Conservation (phyloP, 2,797 vertebrate genomes). For the Cirrhinus molitorella region DNA sequence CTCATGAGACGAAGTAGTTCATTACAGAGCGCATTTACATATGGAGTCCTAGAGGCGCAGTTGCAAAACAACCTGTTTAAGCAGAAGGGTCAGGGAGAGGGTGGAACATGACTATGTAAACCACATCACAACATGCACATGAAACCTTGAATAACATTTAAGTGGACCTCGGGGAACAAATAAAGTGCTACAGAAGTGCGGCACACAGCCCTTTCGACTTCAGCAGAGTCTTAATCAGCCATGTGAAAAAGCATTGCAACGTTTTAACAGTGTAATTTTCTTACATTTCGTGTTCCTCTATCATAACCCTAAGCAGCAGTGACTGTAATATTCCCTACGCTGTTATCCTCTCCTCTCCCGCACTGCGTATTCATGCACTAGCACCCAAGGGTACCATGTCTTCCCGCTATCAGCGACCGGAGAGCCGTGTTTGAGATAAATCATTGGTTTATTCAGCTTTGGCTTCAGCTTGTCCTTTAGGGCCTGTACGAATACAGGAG, state of each 20-base stretch:
- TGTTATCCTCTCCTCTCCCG: neutral
- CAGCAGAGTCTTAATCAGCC: slow-evolving; percentile 1
- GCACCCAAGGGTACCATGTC: slow-evolving; percentile 15
- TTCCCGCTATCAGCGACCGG: slow-evolving; percentile 4
- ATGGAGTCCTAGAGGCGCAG: neutral
- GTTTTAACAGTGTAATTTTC: slow-evolving; percentile 21
- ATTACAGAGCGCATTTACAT: slow-evolving; percentile 6
- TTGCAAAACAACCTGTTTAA: neutral
- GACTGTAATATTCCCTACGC: slow-evolving; percentile 1
- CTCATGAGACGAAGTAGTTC: neutral
- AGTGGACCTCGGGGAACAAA: neutral
- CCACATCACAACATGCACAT: neutral
- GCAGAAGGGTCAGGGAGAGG: neutral
- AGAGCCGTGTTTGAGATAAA: slow-evolving; percentile 29
- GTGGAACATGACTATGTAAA: neutral
- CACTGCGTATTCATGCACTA: neutral
- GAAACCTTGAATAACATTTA: neutral
- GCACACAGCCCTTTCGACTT: neutral
- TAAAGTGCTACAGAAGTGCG: slow-evolving; percentile 11
- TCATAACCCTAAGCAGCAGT: neutral
- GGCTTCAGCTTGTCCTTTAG: slow-evolving; percentile 2
- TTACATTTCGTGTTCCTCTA: neutral
- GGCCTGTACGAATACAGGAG: slow-evolving; percentile 15
- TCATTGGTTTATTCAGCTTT: slow-evolving; percentile 2
- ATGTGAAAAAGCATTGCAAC: neutral